Conservation (phyloP, 2,797 vertebrate species). For the Tiaroga cobitis region DNA sequence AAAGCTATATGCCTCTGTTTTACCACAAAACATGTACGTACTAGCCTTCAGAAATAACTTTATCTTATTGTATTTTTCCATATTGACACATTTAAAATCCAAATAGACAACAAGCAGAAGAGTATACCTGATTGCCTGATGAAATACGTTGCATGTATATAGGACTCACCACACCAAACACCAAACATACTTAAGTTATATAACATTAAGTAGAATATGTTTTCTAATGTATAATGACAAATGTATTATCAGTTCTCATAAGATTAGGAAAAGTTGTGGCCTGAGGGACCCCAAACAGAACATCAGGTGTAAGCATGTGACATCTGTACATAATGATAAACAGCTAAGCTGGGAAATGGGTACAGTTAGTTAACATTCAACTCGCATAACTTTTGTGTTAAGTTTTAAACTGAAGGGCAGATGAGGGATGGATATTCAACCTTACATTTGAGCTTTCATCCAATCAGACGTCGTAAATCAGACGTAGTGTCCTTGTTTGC, state of each 20-base stretch:
- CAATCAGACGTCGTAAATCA: constrained; percentile 25
- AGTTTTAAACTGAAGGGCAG: not conserved
- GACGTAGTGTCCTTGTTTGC: constrained; percentile 44
- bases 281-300: not conserved
- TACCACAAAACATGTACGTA: not conserved
- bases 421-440: not conserved
- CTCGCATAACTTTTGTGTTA: constrained; percentile 3
- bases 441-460: constrained; percentile 14
- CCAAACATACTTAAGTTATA: not conserved
- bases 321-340: not conserved
- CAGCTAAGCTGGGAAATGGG: not conserved
- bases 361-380: not conserved
- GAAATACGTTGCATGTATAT: not conserved
- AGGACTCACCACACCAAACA: not conserved
- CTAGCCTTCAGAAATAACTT: not conserved
- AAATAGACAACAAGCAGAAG: not conserved
- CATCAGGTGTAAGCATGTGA: not conserved
- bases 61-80: not conserved
- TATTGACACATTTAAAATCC: not conserved
- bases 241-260: not conserved
- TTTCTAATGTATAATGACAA: not conserved
- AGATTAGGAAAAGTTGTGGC: not conserved
- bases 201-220: not conserved
- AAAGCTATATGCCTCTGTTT: not conserved
- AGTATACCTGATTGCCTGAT: not conserved